phyloP scores from a whole-genome alignment of 2,113 vertebrate species.

The Danionella cerebrum region DNA sequence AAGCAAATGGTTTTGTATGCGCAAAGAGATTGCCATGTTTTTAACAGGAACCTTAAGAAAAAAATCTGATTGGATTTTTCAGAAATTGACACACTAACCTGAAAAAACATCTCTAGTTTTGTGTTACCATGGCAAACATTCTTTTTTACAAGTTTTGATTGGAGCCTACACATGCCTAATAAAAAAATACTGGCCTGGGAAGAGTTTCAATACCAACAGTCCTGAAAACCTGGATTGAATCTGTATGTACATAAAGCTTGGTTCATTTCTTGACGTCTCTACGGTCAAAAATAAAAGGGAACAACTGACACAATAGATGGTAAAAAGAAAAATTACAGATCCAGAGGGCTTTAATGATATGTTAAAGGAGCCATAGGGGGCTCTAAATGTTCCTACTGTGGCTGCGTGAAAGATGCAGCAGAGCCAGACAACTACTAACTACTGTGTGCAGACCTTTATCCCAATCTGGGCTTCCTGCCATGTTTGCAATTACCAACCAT shows the following conservation, averaged over 20 bases:
- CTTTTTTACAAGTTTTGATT: too few species aligned
- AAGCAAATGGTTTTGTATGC: too few species aligned
- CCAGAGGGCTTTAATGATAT: background rate
- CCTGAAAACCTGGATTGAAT: too few species aligned
- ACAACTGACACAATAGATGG: background rate
- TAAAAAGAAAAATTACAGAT: background rate
- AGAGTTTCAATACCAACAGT: too few species aligned
- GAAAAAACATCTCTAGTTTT: background rate
- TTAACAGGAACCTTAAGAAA: background rate
- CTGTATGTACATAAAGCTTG: too few species aligned
- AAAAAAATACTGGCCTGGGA: background rate
- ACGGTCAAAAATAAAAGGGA: too few species aligned
- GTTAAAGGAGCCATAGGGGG: background rate
- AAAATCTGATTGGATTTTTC: background rate
- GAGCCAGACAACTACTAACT: background rate
- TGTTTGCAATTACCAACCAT: slow-evolving; percentile 17
- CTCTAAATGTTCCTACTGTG: background rate
- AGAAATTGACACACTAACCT: background rate
- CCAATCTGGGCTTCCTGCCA: slow-evolving; percentile 5
- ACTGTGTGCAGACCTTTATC: background rate
- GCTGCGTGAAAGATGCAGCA: background rate
- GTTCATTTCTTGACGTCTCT: too few species aligned
- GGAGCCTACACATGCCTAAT: too few species aligned
- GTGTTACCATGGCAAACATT: slow-evolving; percentile 17
- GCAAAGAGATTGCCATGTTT: background rate